These are phyloP conservation scores for Gasterosteus nipponicus DNA, from an alignment of 2,113 vertebrate genomes.

Conservation along the genomic window DNA sequence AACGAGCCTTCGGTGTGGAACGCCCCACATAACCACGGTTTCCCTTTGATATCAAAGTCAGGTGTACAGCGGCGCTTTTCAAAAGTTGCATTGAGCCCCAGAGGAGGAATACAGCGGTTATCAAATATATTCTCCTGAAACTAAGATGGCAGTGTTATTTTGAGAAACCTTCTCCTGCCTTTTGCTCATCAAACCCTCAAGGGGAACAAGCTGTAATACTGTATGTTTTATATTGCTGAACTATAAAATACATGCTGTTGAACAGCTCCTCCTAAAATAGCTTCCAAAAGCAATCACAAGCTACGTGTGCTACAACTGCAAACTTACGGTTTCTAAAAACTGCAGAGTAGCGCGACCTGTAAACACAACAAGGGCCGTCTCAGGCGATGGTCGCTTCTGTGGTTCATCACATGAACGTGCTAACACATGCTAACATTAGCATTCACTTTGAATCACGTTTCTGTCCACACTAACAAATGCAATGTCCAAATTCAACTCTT, in stretches of 20 bases:
- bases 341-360: neutral
- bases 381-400: too few relatives aligned
- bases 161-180: slow-evolving; percentile 22
- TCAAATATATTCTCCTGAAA: slow-evolving; percentile 28
- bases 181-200: slow-evolving; percentile 3
- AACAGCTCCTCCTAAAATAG: slow-evolving; percentile 9
- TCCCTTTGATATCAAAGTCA: slow-evolving; percentile 53
- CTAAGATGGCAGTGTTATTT: slow-evolving; percentile 25
- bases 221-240: neutral
- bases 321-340: neutral
- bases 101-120: slow-evolving; percentile 29
- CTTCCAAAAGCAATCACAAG: neutral
- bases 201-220: slow-evolving; percentile 1
- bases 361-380: neutral
- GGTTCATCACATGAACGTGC: neutral
- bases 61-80: slow-evolving; percentile 42
- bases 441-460: neutral
- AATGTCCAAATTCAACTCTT: neutral
- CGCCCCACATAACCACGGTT: slow-evolving; percentile 16
- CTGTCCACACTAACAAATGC: neutral
- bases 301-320: neutral
- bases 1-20: slow-evolving; percentile 47
- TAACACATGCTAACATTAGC: neutral
- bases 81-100: slow-evolving; percentile 49
- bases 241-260: neutral